A percentile compares a stretch with the other conserved stretches of the same genome.
These are phyloP conservation scores for Condylura cristata DNA, from an alignment of 2,113 vertebrate species.

Conservation along the genomic window DNA sequence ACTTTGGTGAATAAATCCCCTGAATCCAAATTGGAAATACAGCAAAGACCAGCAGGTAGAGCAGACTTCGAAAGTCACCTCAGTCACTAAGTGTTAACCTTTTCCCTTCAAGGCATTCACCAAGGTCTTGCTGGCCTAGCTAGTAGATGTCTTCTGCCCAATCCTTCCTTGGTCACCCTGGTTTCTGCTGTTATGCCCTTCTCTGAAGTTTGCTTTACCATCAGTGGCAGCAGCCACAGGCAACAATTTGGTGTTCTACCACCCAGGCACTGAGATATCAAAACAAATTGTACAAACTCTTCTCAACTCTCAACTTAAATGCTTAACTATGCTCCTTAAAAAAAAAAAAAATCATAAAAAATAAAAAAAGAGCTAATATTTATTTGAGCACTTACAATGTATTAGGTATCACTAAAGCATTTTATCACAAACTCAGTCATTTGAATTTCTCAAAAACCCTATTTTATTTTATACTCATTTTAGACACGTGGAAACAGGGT, in stretches of 20 bases:
- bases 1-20: background rate
- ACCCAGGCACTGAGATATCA: background rate
- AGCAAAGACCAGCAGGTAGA: background rate
- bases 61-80: background rate
- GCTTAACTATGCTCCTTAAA: background rate
- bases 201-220: background rate
- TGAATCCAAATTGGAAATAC: background rate
- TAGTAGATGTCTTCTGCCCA: background rate
- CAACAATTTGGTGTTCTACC: background rate
- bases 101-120: background rate
- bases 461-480: constrained; percentile 5
- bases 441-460: constrained; percentile 12
- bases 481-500: background rate
- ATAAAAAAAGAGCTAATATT: background rate
- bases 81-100: background rate
- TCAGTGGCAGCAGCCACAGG: background rate
- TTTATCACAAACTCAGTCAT: background rate
- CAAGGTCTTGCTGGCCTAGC: background rate
- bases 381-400: background rate
- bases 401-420: background rate
- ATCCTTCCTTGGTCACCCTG: background rate
- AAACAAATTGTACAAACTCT: background rate
- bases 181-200: background rate
- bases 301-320: background rate
- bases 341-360: constrained; percentile 20